These are phyloP conservation scores for Trachelipus rathkii DNA, from an alignment of 1,140 invertebrate genomes.

Conservation along the genomic window DNA sequence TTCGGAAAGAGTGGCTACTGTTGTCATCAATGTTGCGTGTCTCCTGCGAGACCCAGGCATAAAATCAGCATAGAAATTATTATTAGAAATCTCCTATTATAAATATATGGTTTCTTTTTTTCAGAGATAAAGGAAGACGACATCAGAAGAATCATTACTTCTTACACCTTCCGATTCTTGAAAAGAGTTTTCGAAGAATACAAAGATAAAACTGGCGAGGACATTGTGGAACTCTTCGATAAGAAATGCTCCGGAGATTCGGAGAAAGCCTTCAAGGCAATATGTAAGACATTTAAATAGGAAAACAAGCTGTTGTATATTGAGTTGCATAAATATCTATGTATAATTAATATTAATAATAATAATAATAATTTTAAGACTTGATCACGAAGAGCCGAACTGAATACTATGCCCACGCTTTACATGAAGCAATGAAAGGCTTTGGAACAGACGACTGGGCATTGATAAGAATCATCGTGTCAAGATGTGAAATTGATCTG, in stretches of 20 bases:
- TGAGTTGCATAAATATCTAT: too few relatives aligned
- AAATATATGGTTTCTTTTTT: neutral
- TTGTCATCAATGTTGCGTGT: too few relatives aligned
- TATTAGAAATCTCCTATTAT: neutral
- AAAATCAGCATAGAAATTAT: neutral
- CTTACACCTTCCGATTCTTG: conserved; percentile 51
- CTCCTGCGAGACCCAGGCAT: too few relatives aligned
- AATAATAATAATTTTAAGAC: neutral
- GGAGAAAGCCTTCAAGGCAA: conserved; percentile 75
- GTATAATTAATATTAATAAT: too few relatives aligned
- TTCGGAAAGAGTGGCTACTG: too few relatives aligned
- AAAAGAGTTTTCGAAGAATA: conserved; percentile 69
- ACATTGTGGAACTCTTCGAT: conserved; percentile 79
- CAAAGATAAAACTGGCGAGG: conserved; percentile 61
- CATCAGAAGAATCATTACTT: neutral
- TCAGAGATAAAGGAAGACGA: conserved; percentile 11
- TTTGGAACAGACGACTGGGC: conserved; percentile 51
- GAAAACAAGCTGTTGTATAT: too few relatives aligned
- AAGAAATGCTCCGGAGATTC: conserved; percentile 80
- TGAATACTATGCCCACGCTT: conserved; percentile 53
- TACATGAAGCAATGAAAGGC: conserved; percentile 53
- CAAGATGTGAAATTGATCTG: conserved; percentile 47
- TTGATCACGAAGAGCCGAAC: conserved; percentile 46
- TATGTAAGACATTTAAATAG: conserved; percentile 49
- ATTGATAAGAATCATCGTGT: conserved; percentile 53